Conservation (phyloP, 1,140 invertebrate species). For the Tetragonula clypearis region DNA sequence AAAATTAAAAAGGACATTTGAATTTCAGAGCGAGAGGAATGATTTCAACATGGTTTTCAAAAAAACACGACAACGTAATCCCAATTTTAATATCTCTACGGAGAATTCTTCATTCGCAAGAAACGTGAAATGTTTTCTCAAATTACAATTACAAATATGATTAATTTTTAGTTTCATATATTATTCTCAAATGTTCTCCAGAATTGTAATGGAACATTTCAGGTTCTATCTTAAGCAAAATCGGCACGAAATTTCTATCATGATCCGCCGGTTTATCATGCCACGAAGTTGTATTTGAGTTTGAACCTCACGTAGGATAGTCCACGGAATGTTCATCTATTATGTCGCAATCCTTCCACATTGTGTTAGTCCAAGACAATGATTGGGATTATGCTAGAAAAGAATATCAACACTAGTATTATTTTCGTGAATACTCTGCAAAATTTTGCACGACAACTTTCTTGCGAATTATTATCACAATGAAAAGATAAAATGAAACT, state of each 20-base stretch:
- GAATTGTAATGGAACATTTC: too few relatives aligned
- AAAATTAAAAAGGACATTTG: neutral
- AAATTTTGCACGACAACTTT: neutral
- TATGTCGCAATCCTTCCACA: slow-evolving; percentile 6
- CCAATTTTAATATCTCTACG: neutral
- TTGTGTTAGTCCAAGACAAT: neutral
- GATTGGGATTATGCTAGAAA: neutral
- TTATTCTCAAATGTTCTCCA: too few relatives aligned
- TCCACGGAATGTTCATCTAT: neutral
- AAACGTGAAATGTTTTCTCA: neutral
- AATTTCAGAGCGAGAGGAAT: neutral
- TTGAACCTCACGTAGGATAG: neutral
- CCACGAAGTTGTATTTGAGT: neutral
- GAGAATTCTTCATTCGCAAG: neutral
- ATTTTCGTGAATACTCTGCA: neutral
- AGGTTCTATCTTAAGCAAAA: too few relatives aligned
- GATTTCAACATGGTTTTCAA: neutral
- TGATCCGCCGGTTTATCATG: neutral
- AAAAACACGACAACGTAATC: neutral
- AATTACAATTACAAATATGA: neutral
- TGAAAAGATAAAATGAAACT: neutral
- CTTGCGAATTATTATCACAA: neutral
- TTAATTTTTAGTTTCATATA: too few relatives aligned
- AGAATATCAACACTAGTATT: neutral
- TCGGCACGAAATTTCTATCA: neutral